A percentile compares a stretch with the other conserved stretches of the same genome.
phyloP scores from a whole-genome alignment of 2,797 vertebrate species.

The Cirrhinus molitorella region DNA sequence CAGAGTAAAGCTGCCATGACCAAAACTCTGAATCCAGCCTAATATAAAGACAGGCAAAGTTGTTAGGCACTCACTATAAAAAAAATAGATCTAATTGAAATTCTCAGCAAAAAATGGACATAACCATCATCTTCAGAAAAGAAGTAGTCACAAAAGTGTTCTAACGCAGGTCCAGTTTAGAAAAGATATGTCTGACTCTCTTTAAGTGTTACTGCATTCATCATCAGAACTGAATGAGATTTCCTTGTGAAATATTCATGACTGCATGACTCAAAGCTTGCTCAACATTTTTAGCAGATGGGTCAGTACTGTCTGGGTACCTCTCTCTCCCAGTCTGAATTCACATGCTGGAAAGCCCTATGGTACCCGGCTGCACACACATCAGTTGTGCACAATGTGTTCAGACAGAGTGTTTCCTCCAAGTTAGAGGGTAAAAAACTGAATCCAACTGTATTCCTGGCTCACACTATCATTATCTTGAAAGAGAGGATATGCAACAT shows the following conservation, averaged over 20 bases:
- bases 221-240: slow-evolving; percentile 35
- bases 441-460: slow-evolving; percentile 22
- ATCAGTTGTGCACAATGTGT: slow-evolving; percentile 4
- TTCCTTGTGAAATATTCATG: slow-evolving; percentile 36
- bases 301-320: slow-evolving; percentile 44
- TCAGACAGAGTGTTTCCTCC: slow-evolving; percentile 8
- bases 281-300: slow-evolving; percentile 49
- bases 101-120: background rate
- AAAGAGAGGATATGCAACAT: slow-evolving; percentile 27
- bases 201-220: slow-evolving; percentile 22
- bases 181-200: slow-evolving; percentile 1
- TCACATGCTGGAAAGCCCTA: background rate
- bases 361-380: background rate
- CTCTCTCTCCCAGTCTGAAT: slow-evolving; percentile 24
- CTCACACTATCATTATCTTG: slow-evolving; percentile 38
- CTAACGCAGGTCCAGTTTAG: background rate
- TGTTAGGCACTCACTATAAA: background rate
- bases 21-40: background rate
- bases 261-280: slow-evolving; percentile 43
- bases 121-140: background rate
- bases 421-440: slow-evolving; percentile 9
- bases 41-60: slow-evolving; percentile 1
- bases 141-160: background rate
- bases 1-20: slow-evolving; percentile 9
- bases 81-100: background rate